Evolutionary conservation across 2,888 invertebrate genomes (phyloP).

Genomic region (Hoplodrina ambigua): DNA sequence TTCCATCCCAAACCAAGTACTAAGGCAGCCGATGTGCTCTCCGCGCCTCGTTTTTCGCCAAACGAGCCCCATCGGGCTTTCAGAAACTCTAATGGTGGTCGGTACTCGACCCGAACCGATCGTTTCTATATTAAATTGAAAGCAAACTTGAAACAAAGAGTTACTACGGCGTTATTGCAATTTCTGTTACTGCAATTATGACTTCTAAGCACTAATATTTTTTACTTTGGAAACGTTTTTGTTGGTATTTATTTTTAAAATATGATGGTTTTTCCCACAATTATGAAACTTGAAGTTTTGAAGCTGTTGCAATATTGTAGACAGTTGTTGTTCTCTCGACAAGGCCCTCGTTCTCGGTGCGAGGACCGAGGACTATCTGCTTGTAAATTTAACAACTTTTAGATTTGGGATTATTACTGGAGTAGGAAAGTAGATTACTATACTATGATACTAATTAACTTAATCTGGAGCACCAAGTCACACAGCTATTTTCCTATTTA

Average conservation of each 20-base stretch:
- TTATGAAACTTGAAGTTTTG: constrained; percentile 28
- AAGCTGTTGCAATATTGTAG: constrained; percentile 37
- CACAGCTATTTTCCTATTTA: neutral
- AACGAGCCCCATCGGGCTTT: constrained; percentile 79
- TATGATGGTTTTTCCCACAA: neutral
- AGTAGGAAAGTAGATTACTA: constrained; percentile 22
- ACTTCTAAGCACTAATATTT: constrained; percentile 1
- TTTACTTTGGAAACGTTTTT: constrained; percentile 1
- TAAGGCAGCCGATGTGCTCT: constrained; percentile 70
- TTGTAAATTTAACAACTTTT: constrained; percentile 29
- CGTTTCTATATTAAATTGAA: constrained; percentile 61
- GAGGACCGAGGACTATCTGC: constrained; percentile 13
- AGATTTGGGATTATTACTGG: constrained; percentile 11
- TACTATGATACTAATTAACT: constrained; percentile 5
- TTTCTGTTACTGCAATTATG: constrained; percentile 26
- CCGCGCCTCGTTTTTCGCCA: constrained; percentile 76
- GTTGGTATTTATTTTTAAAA: constrained; percentile 6
- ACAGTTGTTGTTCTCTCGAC: constrained; percentile 39
- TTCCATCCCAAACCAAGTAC: constrained; percentile 66
- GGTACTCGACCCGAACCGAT: constrained; percentile 66
- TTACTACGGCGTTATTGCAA: constrained; percentile 42
- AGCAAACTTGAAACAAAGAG: constrained; percentile 59
- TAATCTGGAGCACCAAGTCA: neutral
- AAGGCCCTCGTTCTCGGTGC: constrained; percentile 16
- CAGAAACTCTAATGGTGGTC: constrained; percentile 68